Conservation (phyloP, 2,113 vertebrate species). For the Ictalurus punctatus region DNA sequence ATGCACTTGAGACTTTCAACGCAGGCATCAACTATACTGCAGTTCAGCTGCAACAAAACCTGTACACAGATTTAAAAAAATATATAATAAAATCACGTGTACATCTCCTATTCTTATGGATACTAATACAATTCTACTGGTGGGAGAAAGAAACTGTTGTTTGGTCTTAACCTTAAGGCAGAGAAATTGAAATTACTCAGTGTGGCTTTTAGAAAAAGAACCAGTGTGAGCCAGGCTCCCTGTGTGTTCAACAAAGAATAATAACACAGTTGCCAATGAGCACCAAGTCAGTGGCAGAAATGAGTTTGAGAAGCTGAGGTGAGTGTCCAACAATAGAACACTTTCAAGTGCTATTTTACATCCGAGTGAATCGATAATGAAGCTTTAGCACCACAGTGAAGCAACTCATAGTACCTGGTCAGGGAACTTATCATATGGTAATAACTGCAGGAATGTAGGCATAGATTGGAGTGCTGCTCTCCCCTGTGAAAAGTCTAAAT, state of each 20-base stretch:
- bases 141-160: conserved; percentile 49
- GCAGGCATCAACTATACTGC: not conserved
- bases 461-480: conserved; percentile 24
- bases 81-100: too few species aligned
- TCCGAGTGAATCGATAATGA: conserved; percentile 52
- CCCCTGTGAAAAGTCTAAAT: not conserved
- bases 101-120: conserved; percentile 46
- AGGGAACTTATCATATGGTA: conserved; percentile 40
- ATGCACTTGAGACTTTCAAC: conserved; percentile 30
- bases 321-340: conserved; percentile 28
- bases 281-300: conserved; percentile 42
- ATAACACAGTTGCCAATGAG: conserved; percentile 62
- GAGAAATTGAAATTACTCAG: conserved; percentile 66
- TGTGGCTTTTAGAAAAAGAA: conserved; percentile 63
- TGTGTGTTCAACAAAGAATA: conserved; percentile 56
- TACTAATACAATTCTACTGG: conserved; percentile 43
- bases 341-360: conserved; percentile 38
- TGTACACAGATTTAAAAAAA: not conserved
- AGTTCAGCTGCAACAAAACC: not conserved
- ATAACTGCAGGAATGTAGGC: conserved; percentile 13
- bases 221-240: conserved; percentile 54
- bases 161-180: conserved; percentile 56
- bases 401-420: conserved; percentile 37
- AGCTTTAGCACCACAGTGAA: conserved; percentile 36
- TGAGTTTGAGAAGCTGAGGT: conserved; percentile 36